Evolutionary conservation across 2,888 invertebrate species (phyloP), one percentile per base, ranked within the genome.

Genomic region (Drosophila vallismaia): DNA sequence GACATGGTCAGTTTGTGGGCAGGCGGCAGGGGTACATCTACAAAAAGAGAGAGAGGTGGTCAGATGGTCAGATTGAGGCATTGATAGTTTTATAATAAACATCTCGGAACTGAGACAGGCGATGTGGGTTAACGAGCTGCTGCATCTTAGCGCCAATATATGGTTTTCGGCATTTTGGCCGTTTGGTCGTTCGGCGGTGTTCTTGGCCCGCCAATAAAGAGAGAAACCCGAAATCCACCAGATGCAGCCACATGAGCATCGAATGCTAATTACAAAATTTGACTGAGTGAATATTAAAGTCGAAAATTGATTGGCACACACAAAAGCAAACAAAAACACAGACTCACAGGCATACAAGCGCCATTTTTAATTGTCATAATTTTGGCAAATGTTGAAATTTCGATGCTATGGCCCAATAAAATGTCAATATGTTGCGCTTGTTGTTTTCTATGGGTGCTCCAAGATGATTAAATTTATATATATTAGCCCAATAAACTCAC

Each of bases 1-100:
- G 96, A 95, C 93, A 96, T 95, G 91, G 97, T 97, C 92, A 99
- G 94, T 93, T 98, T 97, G 93, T 97, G 98, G 93, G 97, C 97
- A 91, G 99, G 99, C 91, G 99, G 99, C 94, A 99, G 98, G 92
- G 98, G 98, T 90, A 99, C 99, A 94, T 98, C 97, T 92, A 60
- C 12, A 24, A 28, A 1, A 9, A 45, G 19, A 42, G 33, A 1
- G n/a, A 45, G 19, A 42, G 19, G 6, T 5, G 28, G 28, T 31
- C 8, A 50, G 10, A 29, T 33, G 6, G 36, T 42, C 14, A 28
- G 28, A 28, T 28, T 6, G 6, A 28, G n/a, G 42, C 38, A 70
- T 52, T 46, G 60, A 54, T 44, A 54, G 14, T 49, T 49, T 58
- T 50, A 44, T 45, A 55, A 54, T 71, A 70, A 56, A 52, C 49